phyloP scores from a whole-genome alignment of 2,888 invertebrate genomes.

The Lycia hirtaria region DNA sequence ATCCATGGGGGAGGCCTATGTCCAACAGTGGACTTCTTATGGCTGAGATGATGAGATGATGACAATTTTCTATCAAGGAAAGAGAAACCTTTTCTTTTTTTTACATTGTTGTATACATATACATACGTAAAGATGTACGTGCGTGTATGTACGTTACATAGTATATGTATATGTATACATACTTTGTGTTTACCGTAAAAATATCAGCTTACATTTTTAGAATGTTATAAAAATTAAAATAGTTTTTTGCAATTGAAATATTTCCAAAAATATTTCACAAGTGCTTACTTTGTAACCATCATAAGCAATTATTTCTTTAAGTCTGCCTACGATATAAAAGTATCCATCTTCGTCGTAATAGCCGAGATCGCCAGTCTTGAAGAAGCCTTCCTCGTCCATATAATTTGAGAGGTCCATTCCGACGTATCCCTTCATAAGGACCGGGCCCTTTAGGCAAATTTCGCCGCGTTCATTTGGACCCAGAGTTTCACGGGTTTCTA shows the following conservation, averaged over 20 bases:
- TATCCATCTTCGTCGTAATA: constrained; percentile 68
- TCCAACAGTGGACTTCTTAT: no score
- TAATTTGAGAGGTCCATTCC: constrained; percentile 60
- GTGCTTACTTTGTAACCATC: constrained; percentile 60
- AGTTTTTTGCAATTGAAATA: background rate
- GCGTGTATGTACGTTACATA: no score
- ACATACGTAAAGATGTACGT: no score
- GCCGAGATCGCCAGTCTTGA: constrained; percentile 67
- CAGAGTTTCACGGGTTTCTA: constrained; percentile 72
- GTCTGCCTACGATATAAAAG: constrained; percentile 63
- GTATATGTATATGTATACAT: no score
- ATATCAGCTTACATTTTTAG: no score
- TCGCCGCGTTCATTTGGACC: constrained; percentile 74
- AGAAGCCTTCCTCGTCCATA: constrained; percentile 63
- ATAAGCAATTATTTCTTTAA: constrained; percentile 63
- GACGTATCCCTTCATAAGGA: constrained; percentile 70
- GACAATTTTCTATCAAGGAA: no score
- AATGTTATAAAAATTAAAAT: no score
- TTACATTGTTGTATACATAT: no score
- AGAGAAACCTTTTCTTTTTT: no score
- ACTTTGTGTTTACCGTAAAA: no score
- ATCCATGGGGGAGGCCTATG: no score
- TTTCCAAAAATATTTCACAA: background rate
- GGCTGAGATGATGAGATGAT: no score
- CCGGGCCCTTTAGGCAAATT: constrained; percentile 66